A percentile compares a stretch with the other conserved stretches of the same genome.
Conservation (phyloP, 2,113 vertebrate species). For the Microtus ochrogaster region DNA sequence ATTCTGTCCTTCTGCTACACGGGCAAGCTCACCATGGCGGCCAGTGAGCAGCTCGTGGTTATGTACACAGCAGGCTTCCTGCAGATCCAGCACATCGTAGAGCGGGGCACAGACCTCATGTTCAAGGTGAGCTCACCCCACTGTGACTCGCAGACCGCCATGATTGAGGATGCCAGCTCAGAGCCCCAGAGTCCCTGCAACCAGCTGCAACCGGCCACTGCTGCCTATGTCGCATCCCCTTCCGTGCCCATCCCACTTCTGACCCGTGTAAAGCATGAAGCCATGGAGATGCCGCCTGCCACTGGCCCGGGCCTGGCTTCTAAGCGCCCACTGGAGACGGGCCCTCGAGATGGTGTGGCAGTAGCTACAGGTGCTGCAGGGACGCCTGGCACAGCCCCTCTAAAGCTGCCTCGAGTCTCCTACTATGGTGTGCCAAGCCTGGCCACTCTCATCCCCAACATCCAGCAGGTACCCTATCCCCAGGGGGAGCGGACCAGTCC, state of each 20-base stretch:
- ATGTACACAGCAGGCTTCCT: conserved; percentile 99
- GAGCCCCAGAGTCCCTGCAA: conserved; percentile 96
- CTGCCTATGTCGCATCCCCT: conserved; percentile 90
- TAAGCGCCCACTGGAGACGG: conserved; percentile 84
- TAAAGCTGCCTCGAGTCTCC: conserved; percentile 90
- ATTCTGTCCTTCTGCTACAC: conserved; percentile 99
- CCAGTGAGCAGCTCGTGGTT: conserved; percentile 99
- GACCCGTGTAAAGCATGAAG: conserved; percentile 95
- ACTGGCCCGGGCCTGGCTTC: conserved; percentile 80
- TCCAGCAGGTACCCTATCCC: conserved; percentile 87
- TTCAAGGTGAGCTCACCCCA: conserved; percentile 99
- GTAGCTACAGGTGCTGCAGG: not conserved
- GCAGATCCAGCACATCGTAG: conserved; percentile 99
- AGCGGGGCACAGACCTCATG: conserved; percentile 97
- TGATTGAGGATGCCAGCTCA: conserved; percentile 94
- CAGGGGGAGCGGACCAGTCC: conserved; percentile 93
- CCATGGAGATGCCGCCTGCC: conserved; percentile 86
- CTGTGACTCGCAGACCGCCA: conserved; percentile 98
- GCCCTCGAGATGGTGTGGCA: conserved; percentile 80
- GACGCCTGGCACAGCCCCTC: conserved; percentile 61
- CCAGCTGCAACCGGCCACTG: conserved; percentile 85
- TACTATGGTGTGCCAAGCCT: conserved; percentile 90
- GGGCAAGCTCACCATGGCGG: conserved; percentile 98
- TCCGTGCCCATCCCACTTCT: conserved; percentile 90
- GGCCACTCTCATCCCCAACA: conserved; percentile 86